These are phyloP conservation scores for Entomobrya proxima DNA, from an alignment of 2,888 invertebrate species.

Conservation along the genomic window DNA sequence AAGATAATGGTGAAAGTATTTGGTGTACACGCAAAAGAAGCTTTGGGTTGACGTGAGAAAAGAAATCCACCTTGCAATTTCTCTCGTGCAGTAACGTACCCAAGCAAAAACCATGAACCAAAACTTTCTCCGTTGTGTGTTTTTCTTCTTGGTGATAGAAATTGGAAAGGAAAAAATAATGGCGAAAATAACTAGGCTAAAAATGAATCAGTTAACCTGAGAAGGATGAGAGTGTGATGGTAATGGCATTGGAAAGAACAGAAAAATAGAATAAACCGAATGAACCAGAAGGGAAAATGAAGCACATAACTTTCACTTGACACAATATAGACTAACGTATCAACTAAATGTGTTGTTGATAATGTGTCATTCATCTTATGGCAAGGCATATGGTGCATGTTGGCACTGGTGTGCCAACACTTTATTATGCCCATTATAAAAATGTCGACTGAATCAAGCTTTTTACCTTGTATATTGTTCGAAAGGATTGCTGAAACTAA, in stretches of 20 bases:
- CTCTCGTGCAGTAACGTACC: not conserved
- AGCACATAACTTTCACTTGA: not conserved
- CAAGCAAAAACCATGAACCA: not conserved
- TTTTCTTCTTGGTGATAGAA: constrained; percentile 12
- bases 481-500: not conserved
- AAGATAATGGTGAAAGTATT: constrained; percentile 34
- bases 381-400: not conserved
- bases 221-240: not conserved
- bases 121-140: constrained; percentile 8
- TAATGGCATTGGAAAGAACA: not conserved
- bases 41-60: constrained; percentile 16
- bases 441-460: no score
- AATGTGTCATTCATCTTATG: not conserved
- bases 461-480: not conserved
- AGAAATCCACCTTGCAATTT: constrained; percentile 28
- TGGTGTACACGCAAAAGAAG: constrained; percentile 14
- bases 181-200: not conserved
- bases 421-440: no score
- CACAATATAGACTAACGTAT: not conserved
- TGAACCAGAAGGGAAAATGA: no score
- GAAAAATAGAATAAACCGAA: not conserved
- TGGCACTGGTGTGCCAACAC: no score
- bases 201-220: not conserved
- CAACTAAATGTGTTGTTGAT: not conserved
- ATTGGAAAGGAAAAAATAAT: constrained; percentile 35